Conservation (phyloP, 2,113 vertebrate species). For the Triplophysa dalaica region DNA sequence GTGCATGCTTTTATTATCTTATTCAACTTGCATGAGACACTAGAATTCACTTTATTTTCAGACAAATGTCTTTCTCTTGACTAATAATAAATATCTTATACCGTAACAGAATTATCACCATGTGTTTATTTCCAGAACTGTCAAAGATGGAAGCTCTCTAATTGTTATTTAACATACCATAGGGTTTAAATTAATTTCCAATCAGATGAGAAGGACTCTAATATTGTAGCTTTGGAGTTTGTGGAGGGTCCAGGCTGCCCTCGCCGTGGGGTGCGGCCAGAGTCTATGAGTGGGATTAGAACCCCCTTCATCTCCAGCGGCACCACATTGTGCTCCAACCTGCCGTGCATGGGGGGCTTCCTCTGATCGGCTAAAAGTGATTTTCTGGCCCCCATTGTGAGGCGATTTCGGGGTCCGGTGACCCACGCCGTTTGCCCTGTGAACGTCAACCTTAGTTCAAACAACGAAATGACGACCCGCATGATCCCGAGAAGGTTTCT, state of each 20-base stretch:
- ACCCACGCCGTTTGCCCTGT: constrained; percentile 27
- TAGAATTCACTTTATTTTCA: too few relatives aligned
- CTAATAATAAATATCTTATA: too few relatives aligned
- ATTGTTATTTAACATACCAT: too few relatives aligned
- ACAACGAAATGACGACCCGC: neutral
- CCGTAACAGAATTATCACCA: too few relatives aligned
- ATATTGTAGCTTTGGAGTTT: constrained; percentile 24
- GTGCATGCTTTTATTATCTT: too few relatives aligned
- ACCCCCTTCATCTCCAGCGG: constrained; percentile 27
- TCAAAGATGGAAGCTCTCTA: too few relatives aligned
- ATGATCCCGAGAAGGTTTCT: neutral
- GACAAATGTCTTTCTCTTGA: too few relatives aligned
- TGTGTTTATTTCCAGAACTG: too few relatives aligned
- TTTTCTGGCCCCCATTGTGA: constrained; percentile 46
- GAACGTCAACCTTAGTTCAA: constrained; percentile 17
- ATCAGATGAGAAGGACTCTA: constrained; percentile 2
- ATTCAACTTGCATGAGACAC: too few relatives aligned
- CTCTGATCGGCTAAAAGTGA: constrained; percentile 49
- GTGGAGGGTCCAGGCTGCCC: constrained; percentile 20
- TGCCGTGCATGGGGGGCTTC: constrained; percentile 10
- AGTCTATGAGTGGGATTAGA: constrained; percentile 45
- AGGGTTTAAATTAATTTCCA: neutral
- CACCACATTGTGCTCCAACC: constrained; percentile 37
- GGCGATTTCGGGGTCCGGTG: constrained; percentile 25
- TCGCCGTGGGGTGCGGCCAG: constrained; percentile 8